phyloP scores from a whole-genome alignment of 2,797 vertebrate species.

The Muscicapa striata region DNA sequence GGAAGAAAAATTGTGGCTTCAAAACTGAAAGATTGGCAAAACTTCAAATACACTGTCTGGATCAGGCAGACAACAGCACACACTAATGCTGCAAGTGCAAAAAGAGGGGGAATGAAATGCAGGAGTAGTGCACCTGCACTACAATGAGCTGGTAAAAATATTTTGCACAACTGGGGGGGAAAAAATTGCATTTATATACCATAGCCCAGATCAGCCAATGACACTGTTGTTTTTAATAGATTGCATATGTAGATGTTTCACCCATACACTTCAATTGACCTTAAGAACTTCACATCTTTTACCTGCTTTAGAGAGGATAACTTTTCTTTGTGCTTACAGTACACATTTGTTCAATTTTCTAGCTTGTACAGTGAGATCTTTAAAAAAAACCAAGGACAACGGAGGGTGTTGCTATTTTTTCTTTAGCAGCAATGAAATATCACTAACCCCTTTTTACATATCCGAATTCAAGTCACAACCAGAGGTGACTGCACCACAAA shows the following conservation, averaged over 20 bases:
- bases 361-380: conserved; percentile 87
- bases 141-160: conserved; percentile 23
- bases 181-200: conserved; percentile 50
- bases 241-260: conserved; percentile 95
- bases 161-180: conserved; percentile 41
- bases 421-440: conserved; percentile 87
- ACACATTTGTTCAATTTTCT: conserved; percentile 83
- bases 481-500: conserved; percentile 82
- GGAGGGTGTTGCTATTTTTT: conserved; percentile 82
- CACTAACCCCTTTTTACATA: conserved; percentile 83
- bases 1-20: conserved; percentile 63
- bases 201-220: conserved; percentile 78
- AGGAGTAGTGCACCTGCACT: conserved; percentile 41
- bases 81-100: conserved; percentile 9
- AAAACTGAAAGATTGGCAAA: conserved; percentile 64
- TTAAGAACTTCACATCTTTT: conserved; percentile 88
- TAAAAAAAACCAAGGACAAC: conserved; percentile 82
- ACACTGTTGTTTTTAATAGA: conserved; percentile 83
- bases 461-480: conserved; percentile 84
- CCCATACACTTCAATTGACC: conserved; percentile 88
- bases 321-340: conserved; percentile 86
- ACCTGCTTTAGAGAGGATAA: conserved; percentile 88
- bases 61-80: conserved; percentile 63
- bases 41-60: conserved; percentile 69
- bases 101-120: conserved; percentile 31